Evolutionary conservation across 2,888 invertebrate species (phyloP).

Genomic region (Trachelus iudaicus): DNA sequence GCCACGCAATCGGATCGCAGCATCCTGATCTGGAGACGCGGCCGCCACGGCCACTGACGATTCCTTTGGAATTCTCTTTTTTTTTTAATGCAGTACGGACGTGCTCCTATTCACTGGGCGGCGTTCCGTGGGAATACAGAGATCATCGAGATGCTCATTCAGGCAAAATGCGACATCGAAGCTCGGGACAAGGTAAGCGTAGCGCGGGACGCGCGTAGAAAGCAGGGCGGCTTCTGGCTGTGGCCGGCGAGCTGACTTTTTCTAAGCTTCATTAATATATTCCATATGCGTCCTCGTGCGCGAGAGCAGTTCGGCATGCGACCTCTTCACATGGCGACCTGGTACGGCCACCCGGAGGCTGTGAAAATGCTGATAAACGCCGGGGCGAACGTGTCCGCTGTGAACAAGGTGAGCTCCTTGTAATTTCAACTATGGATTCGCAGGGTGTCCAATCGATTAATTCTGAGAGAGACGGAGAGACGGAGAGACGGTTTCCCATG

Average conservation of each 20-base stretch:
- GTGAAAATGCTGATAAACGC: constrained; percentile 76
- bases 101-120: constrained; percentile 82
- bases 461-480: no score
- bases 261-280: constrained; percentile 5
- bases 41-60: no score
- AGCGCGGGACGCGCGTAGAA: not conserved
- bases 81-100: constrained; percentile 71
- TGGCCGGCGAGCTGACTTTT: not conserved
- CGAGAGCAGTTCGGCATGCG: constrained; percentile 76
- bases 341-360: constrained; percentile 79
- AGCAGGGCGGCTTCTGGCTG: not conserved
- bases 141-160: constrained; percentile 77
- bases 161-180: constrained; percentile 80
- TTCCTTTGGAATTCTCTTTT: not conserved
- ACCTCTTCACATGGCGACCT: constrained; percentile 79
- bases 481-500: no score
- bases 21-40: no score
- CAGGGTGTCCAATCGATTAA: no score
- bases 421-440: no score
- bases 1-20: no score
- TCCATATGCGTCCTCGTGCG: no score
- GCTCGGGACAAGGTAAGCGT: constrained; percentile 76
- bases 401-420: constrained; percentile 72
- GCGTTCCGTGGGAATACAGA: constrained; percentile 79
- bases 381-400: constrained; percentile 76